A percentile compares a stretch with the other conserved stretches of the same genome.
Evolutionary conservation across 2,888 invertebrate genomes (phyloP).

Genomic region (Phragmatobia fuliginosa): DNA sequence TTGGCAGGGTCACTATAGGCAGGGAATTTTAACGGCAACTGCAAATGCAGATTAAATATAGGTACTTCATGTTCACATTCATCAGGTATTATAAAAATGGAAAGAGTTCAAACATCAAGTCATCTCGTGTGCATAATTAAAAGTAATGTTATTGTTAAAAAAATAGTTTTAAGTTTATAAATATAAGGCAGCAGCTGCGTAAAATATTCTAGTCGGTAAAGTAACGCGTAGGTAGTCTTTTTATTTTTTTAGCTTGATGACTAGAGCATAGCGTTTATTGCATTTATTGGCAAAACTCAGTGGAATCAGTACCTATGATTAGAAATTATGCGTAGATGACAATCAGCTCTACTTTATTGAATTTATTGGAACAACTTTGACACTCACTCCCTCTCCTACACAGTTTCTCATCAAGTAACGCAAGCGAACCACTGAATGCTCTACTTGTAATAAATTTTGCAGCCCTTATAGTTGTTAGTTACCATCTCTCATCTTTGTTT

Average conservation of each 20-base stretch:
- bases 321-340: not conserved
- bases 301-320: not conserved
- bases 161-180: not conserved
- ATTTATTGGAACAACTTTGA: not conserved
- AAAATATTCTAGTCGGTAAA: not conserved
- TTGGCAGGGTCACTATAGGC: not conserved
- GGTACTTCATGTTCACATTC: too few relatives aligned
- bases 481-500: not conserved
- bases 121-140: not conserved
- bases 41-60: not conserved
- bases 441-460: too few relatives aligned
- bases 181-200: conserved; percentile 1
- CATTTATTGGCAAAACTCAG: not conserved
- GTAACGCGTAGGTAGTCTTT: not conserved
- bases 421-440: not conserved
- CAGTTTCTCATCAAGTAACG: not conserved
- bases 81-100: too few relatives aligned
- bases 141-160: not conserved
- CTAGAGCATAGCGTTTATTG: not conserved
- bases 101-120: not conserved
- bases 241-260: not conserved
- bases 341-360: not conserved
- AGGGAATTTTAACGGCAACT: not conserved
- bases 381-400: not conserved
- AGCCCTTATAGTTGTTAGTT: too few relatives aligned